These are phyloP conservation scores for Cynoglossus semilaevis DNA, from an alignment of 2,113 vertebrate species.

Conservation along the genomic window DNA sequence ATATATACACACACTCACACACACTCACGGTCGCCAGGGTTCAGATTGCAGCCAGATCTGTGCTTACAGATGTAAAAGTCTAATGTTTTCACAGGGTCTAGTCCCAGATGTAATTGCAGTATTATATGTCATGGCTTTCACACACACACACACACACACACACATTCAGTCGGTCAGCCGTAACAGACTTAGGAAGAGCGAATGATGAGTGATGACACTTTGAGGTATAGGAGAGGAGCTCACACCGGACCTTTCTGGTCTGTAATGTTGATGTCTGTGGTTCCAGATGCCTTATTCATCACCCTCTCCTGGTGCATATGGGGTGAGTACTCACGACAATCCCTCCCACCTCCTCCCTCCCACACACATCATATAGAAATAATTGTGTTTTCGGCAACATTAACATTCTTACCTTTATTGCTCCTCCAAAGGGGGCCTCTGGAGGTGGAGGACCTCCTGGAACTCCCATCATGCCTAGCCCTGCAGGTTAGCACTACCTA, in stretches of 20 bases:
- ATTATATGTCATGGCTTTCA: constrained; percentile 63
- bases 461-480: constrained; percentile 98
- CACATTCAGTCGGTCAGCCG: constrained; percentile 44
- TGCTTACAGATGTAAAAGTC: constrained; percentile 19
- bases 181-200: constrained; percentile 58
- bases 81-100: constrained; percentile 40
- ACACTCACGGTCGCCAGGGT: constrained; percentile 18
- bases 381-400: too few species aligned
- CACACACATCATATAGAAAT: too few species aligned
- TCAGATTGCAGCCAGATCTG: constrained; percentile 50
- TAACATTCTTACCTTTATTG: neutral
- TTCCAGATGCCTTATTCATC: constrained; percentile 96
- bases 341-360: neutral
- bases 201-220: constrained; percentile 60
- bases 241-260: constrained; percentile 42
- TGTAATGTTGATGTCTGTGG: constrained; percentile 60
- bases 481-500: constrained; percentile 83
- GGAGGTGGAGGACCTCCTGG: constrained; percentile 95
- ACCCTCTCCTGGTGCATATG: constrained; percentile 96
- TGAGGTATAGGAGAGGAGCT: constrained; percentile 37
- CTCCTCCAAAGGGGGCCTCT: constrained; percentile 85
- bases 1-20: constrained; percentile 5
- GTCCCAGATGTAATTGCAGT: constrained; percentile 63
- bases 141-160: constrained; percentile 46
- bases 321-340: constrained; percentile 79